These are phyloP conservation scores for Xiphophorus couchianus DNA, from an alignment of 2,113 vertebrate species.

Conservation along the genomic window DNA sequence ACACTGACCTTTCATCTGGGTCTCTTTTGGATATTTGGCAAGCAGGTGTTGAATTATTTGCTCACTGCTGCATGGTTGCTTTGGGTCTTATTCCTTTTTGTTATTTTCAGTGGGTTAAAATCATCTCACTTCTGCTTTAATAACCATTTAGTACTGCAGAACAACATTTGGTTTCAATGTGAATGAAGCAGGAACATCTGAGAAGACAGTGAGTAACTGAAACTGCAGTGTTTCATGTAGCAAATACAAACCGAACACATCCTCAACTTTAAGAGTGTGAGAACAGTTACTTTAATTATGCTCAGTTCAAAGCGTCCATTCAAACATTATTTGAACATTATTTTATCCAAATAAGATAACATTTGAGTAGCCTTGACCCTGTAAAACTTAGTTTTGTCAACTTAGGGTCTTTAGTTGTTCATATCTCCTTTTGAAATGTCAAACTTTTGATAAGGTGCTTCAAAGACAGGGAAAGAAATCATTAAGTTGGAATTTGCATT, in stretches of 20 bases:
- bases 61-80: background rate
- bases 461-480: background rate
- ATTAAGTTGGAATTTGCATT: background rate
- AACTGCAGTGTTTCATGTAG: conserved; percentile 5
- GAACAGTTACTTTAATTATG: background rate
- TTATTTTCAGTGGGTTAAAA: background rate
- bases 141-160: conserved; percentile 1
- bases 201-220: background rate
- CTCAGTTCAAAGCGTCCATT: background rate
- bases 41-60: conserved; percentile 46
- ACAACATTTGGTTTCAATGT: background rate
- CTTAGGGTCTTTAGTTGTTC: conserved; percentile 14
- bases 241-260: background rate
- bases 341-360: background rate
- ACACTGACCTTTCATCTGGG: conserved; percentile 49
- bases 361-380: background rate
- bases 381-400: conserved; percentile 28
- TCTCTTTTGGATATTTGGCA: conserved; percentile 48
- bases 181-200: background rate
- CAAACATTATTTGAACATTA: no score
- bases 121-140: conserved; percentile 16
- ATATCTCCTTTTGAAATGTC: conserved; percentile 34
- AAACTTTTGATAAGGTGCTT: conserved; percentile 10
- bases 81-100: background rate
- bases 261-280: background rate